Base-by-base conservation (phyloP, 2,113 vertebrate genomes). In the Ifrita kowaldi region DNA sequence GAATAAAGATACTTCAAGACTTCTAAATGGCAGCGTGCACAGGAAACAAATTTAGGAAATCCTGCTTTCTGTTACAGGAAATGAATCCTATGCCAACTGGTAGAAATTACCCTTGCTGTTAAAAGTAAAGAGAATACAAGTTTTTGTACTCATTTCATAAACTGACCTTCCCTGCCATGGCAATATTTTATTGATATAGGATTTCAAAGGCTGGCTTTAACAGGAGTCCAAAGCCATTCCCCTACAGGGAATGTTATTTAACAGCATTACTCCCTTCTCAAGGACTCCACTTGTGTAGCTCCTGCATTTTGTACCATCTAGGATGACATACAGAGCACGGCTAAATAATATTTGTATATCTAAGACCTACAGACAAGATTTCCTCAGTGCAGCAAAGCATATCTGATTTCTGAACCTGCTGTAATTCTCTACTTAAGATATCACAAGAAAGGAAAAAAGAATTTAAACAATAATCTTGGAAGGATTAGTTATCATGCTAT, bases 21-120 rank as follows among this genome's bases (percentile, higher is more conserved):
- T 94, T 67, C 92, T 97, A 87, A 71, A 86, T 74, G 79, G 84
- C 97, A 96, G 96, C 27, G 16, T 63, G 91, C 96, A 97, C 97
- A 97, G 97, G 97, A 98, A 98, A 98, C 98, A 98, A 98, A 98
- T 98, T 97, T 97, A 98, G 98, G 98, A 98, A 98, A 98, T 98
- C 97, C 97, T 97, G 98, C 98, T 98, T 98, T 98, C 98, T 97
- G 96, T 97, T 78, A 97, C 97, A 98, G 98, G 98, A 99, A 98
- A 98, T 90, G 90, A 97, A 98, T 97, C 95, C 81, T 94, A 33
- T 91, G 85, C 97, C 96, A 92, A 97, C 95, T 96, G 98, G 97
- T 96, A 97, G 95, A 95, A 97, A 98, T 97, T 96, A 97, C 89
- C 70, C 77, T 88, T 32, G 86, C 91, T 90, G 90, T 93, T 94